A percentile compares a stretch with the other conserved stretches of the same genome.
Conservation (phyloP, 2,113 vertebrate genomes). For the Oncorhynchus kisutch region DNA sequence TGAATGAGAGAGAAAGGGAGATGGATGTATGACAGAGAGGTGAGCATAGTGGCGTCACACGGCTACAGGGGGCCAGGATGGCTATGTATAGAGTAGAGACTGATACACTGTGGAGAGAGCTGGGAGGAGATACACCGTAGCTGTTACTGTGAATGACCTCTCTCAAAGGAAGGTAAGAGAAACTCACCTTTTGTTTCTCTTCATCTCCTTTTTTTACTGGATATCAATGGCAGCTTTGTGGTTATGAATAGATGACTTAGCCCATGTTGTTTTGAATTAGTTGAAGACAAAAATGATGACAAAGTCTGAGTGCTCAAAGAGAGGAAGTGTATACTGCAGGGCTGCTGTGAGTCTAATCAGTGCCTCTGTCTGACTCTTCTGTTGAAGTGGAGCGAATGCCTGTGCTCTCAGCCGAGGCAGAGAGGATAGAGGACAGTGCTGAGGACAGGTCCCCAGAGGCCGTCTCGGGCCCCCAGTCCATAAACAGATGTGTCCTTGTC, state of each 20-base stretch:
- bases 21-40: not conserved
- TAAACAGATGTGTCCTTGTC: constrained; percentile 78
- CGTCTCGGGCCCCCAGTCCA: constrained; percentile 26
- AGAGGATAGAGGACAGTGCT: constrained; percentile 33
- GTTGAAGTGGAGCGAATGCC: constrained; percentile 40
- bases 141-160: not conserved
- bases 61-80: not conserved
- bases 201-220: too few species aligned
- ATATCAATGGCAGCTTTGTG: too few species aligned
- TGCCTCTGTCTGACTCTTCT: constrained; percentile 37
- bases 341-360: constrained; percentile 29
- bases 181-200: too few species aligned
- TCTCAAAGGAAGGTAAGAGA: not conserved
- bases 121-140: not conserved
- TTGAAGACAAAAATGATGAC: not conserved
- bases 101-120: not conserved
- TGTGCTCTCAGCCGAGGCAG: constrained; percentile 25
- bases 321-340: constrained; percentile 5
- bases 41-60: not conserved
- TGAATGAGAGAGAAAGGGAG: not conserved
- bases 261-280: not conserved
- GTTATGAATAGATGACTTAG: too few species aligned
- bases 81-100: not conserved
- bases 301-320: not conserved
- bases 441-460: constrained; percentile 69